Evolutionary conservation across 2,888 invertebrate species (phyloP), one percentile per base, ranked within the genome.

Genomic region (Lathronympha strigana): DNA sequence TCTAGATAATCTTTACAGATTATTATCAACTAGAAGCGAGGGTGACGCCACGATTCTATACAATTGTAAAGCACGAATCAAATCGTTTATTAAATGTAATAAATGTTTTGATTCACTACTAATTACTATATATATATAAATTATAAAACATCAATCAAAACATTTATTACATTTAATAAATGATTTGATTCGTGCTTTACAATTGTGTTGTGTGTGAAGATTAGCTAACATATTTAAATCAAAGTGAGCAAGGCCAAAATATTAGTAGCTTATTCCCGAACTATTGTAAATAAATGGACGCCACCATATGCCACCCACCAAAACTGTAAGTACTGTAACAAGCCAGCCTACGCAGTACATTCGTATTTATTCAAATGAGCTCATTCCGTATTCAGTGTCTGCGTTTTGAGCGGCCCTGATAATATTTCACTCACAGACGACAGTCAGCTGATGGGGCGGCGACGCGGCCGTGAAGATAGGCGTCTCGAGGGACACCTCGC

Each of bases 381-480:
- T 70, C 72, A 74, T 73, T 77, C 66, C 63, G 72, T 76, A 80
- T 80, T 80, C 80, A 73, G 72, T 58, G 68, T 66, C 71, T 33
- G 70, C 61, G 66, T 63, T 68, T 54, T 61, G 47, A 31, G 60
- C 31, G 53, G 60, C 45, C 25, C 51, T 64, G 51, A 64, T 58
- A 54, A 66, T 67, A 71, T 68, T 63, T 47, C 69, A 94, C 96
- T 94, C 90, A 97, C 97, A 95, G 83, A 96, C 96, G 71, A 97
- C 95, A 79, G 95, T 95, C 75, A 97, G 93, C 80, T 95, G 94
- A 83, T 95, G 95, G 67, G 94, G 94, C 61, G 94, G 94, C 23
- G 96, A 96, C 68, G 95, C 94, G 80, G 96, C 96, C 50, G 96
- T 96, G 86, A 95, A 97, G 84, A 97, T 96, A 64, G 97, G 96